Base-by-base conservation (phyloP, 2,113 vertebrate genomes). In the Petromus typicus region DNA sequence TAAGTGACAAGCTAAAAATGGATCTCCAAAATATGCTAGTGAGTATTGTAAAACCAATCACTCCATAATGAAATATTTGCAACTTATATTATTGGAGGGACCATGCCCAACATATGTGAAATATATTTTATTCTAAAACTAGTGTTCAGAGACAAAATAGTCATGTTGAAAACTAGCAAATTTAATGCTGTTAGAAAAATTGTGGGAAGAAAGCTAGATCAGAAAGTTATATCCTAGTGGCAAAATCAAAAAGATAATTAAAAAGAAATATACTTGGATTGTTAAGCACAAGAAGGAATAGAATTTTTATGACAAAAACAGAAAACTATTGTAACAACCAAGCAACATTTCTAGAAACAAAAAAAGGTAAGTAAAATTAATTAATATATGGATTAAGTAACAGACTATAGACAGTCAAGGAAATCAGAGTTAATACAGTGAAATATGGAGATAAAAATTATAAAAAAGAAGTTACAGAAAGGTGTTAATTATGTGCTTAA, bases 71-170 rank as follows among this genome's bases (percentile, higher is more conserved):
- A 75, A 89, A 18, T 51, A 32, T 75, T 51, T 89, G 78, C 6
- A 56, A 27, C 4, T 82, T 63, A 76, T 30, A 4, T 57, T 48
- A 43, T 63, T 51, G 37, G n/a, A 18, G 56, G n/a, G 37, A 84
- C 12, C 13, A 66, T 40, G 17, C 14, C 81, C 25, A 59, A 43
- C 4, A 56, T 40, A 86, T 2, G 25, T 14, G 76, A 25, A 83
- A 82, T 75, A 84, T 67, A 88, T 22, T 87, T 90, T 84, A 71
- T 78, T 66, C 11, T 86, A 43, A 93, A 95, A 83, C n/a, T 84
- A 56, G 18, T 27, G 2, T 11, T 92, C 11, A 64, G 22, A 86
- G 61, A 61, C 20, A 92, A 87, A 27, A 4, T n/a, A 94, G 45
- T 17, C 27, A n/a, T 1, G 40, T 25, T 63, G 2, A 93, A 45